These are phyloP conservation scores for Embiotoca jacksoni DNA, from an alignment of 2,113 vertebrate genomes.

Conservation along the genomic window DNA sequence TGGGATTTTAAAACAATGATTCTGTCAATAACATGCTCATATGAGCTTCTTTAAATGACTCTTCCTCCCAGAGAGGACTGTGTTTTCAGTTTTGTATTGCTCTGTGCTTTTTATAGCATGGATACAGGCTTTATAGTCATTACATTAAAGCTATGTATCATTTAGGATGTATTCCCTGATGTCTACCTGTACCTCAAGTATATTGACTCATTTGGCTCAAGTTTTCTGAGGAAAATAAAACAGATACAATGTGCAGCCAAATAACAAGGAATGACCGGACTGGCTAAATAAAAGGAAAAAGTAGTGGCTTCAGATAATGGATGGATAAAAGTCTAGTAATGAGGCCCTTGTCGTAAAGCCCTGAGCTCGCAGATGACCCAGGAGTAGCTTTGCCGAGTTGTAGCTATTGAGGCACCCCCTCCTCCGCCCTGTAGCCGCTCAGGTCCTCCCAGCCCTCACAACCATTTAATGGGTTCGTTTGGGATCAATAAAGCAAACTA, in stretches of 20 bases:
- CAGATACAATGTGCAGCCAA: constrained; percentile 15
- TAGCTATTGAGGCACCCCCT: constrained; percentile 46
- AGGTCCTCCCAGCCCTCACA: constrained; percentile 38
- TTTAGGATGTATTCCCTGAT: constrained; percentile 28
- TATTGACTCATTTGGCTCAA: constrained; percentile 29
- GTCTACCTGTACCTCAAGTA: constrained; percentile 14
- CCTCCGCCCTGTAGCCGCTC: constrained; percentile 4
- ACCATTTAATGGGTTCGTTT: constrained; percentile 75
- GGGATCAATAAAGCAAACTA: constrained; percentile 77
- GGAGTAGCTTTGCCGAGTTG: constrained; percentile 60
- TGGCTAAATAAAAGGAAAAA: constrained; percentile 30
- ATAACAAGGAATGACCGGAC: constrained; percentile 40
- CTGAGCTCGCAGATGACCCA: constrained; percentile 43
- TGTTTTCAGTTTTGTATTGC: constrained; percentile 11
- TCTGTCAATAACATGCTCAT: background rate
- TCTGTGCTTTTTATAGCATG: constrained; percentile 6
- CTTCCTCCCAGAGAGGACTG: background rate
- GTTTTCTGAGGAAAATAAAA: constrained; percentile 43
- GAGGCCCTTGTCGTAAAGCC: constrained; percentile 47
- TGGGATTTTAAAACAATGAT: background rate
- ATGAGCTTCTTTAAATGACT: background rate
- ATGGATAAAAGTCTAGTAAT: constrained; percentile 54
- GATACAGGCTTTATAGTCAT: constrained; percentile 6
- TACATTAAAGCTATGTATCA: constrained; percentile 25
- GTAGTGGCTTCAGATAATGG: constrained; percentile 3